Base-by-base conservation (phyloP, 2,113 vertebrate species). In the Rhynchopsitta pachyrhyncha region DNA sequence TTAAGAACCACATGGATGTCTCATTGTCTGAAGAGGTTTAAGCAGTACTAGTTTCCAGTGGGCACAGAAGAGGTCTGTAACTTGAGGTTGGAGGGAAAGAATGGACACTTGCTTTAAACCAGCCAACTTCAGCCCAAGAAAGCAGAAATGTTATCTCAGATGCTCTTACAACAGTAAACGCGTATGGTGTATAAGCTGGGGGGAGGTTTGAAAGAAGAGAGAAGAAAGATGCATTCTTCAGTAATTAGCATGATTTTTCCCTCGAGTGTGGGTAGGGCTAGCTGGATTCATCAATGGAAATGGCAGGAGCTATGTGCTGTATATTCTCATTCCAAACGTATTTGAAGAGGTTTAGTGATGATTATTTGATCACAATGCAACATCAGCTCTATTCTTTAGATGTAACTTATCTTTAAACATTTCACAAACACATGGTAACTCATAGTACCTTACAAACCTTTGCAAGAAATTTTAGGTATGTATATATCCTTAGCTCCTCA, bases 121-220 rank as follows among this genome's bases (percentile, higher is more conserved):
- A 63, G 53, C 19, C 63, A 88, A 6, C 17, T 7, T 59, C 74
- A 82, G 46, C 31, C 67, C 22, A 59, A 0, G 79, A 15, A 39
- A 67, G 25, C 27, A 25, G 66, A 66, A 85, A 46, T 7, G 3
- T 12, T 82, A 15, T 85, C 49, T 82, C 49, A 14, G 41, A 35
- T 80, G 55, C 19, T 86, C 15, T 13, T 33, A 19, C 41, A 60
- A 66, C 66, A 46, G 41, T 86, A 53, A 86, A 69, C 7, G 4
- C 1, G 0, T 68, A 22, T 41, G 31, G 24, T 82, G 39, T 93
- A 22, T 73, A 37, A 84, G 7, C 42, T 82, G 23, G 35, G 18
- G 42, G 23, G 17, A 70, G 18, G 6, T 6, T 4, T 3, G 31
- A 12, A 3, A 23, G 16, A 13, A 66, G 10, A 3, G 3, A 4